A percentile compares a stretch with the other conserved stretches of the same genome.
Conservation (phyloP, 1,140 invertebrate species). For the Portunus trituberculatus region DNA sequence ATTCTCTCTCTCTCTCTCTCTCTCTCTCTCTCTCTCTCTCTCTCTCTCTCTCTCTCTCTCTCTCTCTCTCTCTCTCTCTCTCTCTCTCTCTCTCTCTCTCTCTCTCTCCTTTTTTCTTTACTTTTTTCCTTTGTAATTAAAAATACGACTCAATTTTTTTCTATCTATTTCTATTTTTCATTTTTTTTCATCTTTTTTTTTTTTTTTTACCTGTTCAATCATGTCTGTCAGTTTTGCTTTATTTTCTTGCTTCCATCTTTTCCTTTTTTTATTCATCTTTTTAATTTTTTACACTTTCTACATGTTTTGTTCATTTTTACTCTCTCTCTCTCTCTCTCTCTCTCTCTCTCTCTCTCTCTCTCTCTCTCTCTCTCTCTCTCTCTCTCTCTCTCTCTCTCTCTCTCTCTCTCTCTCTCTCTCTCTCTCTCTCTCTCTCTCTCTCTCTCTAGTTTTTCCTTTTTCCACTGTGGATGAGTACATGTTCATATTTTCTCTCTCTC, state of each 20-base stretch:
- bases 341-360: constrained; percentile 41
- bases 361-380: background rate
- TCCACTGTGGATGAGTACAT: no score
- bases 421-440: background rate
- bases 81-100: no score
- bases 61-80: background rate
- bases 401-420: constrained; percentile 2
- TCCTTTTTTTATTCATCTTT: background rate
- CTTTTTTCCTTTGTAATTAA: no score
- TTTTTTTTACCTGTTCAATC: background rate
- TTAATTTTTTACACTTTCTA: background rate
- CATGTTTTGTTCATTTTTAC: background rate
- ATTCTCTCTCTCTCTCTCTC: no score
- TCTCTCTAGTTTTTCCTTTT: background rate
- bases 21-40: no score
- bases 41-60: background rate
- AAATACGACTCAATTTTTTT: no score
- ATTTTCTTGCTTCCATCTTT: background rate
- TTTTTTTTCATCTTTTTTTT: background rate
- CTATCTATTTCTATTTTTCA: background rate
- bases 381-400: constrained; percentile 41
- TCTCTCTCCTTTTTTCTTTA: background rate
- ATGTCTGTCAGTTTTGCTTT: background rate
- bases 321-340: constrained; percentile 10
- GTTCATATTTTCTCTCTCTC: background rate